Percentiles rank a stretch among this genome's conserved stretches.
phyloP scores from a whole-genome alignment of 2,888 invertebrate species.

The Thereva nobilitata region DNA sequence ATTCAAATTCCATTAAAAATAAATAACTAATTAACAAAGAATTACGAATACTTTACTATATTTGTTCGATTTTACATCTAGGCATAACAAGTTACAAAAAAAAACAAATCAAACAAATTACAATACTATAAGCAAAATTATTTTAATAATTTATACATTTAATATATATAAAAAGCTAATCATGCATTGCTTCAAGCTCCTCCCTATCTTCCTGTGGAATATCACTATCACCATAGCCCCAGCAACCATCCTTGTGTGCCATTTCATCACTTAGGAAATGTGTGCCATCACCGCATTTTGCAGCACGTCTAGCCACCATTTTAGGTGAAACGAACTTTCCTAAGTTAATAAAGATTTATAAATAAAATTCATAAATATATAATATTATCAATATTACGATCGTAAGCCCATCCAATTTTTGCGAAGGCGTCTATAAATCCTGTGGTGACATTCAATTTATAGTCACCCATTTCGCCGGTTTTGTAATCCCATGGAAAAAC shows the following conservation, averaged over 20 bases:
- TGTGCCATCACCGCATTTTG: slow-evolving; percentile 66
- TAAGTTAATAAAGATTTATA: slow-evolving; percentile 43
- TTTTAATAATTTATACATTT: too few relatives aligned
- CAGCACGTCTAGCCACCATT: slow-evolving; percentile 64
- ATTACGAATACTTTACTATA: too few relatives aligned
- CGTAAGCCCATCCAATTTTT: slow-evolving; percentile 79
- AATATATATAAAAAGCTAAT: slow-evolving; percentile 45
- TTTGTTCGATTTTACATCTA: too few relatives aligned
- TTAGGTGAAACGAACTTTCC: slow-evolving; percentile 64
- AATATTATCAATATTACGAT: slow-evolving; percentile 60
- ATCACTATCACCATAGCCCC: slow-evolving; percentile 69
- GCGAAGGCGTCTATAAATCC: slow-evolving; percentile 80
- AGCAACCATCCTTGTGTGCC: slow-evolving; percentile 58
- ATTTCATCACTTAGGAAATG: slow-evolving; percentile 56
- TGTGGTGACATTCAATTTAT: slow-evolving; percentile 74
- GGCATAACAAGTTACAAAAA: too few relatives aligned
- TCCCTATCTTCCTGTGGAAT: slow-evolving; percentile 62
- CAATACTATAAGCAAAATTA: too few relatives aligned
- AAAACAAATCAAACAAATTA: too few relatives aligned
- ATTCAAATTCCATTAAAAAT: too few relatives aligned
- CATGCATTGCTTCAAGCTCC: slow-evolving; percentile 63
- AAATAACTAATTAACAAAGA: too few relatives aligned
- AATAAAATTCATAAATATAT: background rate
- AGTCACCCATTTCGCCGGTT: slow-evolving; percentile 69
- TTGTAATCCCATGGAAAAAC: slow-evolving; percentile 73